Evolutionary conservation across 1,140 invertebrate genomes (phyloP).

Genomic region (Aphelenchoides avenae): DNA sequence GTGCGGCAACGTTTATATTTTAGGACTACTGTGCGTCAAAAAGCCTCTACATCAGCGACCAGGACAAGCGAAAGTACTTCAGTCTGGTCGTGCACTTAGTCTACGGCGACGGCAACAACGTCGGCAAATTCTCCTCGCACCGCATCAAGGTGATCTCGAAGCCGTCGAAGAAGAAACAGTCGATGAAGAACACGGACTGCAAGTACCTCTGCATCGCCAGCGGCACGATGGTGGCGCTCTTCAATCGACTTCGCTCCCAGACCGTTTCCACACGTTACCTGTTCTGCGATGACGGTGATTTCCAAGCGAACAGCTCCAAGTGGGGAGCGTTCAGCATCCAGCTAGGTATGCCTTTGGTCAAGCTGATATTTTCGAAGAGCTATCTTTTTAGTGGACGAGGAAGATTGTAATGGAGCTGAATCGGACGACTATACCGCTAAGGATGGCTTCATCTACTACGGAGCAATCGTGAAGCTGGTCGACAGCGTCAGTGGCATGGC

Average conservation of each 20-base stretch:
- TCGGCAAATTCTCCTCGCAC: slow-evolving; percentile 96
- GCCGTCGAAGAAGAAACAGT: slow-evolving; percentile 99
- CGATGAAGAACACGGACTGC: slow-evolving; percentile 92
- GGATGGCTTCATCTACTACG: slow-evolving; percentile 98
- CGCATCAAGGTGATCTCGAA: slow-evolving; percentile 99
- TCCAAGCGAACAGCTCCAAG: slow-evolving; percentile 95
- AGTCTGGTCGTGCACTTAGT: slow-evolving; percentile 99
- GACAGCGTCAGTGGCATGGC: slow-evolving; percentile 98
- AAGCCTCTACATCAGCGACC: slow-evolving; percentile 96
- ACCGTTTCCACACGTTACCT: slow-evolving; percentile 96
- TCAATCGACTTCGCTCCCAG: slow-evolving; percentile 93
- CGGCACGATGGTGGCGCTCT: slow-evolving; percentile 88
- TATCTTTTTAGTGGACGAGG: slow-evolving; percentile 9
- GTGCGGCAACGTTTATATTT: slow-evolving; percentile 21
- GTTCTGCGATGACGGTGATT: slow-evolving; percentile 97
- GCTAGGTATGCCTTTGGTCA: slow-evolving; percentile 61
- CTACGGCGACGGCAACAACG: slow-evolving; percentile 85
- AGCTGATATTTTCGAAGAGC: background rate
- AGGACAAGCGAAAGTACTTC: slow-evolving; percentile 98
- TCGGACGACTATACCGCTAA: slow-evolving; percentile 94
- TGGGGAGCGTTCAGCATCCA: slow-evolving; percentile 99
- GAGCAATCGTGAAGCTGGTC: slow-evolving; percentile 93
- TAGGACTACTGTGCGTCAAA: slow-evolving; percentile 99
- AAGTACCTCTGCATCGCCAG: slow-evolving; percentile 87
- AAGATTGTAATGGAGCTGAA: slow-evolving; percentile 63